Conservation (phyloP, 2,113 vertebrate genomes). For the Chaetura pelagica region DNA sequence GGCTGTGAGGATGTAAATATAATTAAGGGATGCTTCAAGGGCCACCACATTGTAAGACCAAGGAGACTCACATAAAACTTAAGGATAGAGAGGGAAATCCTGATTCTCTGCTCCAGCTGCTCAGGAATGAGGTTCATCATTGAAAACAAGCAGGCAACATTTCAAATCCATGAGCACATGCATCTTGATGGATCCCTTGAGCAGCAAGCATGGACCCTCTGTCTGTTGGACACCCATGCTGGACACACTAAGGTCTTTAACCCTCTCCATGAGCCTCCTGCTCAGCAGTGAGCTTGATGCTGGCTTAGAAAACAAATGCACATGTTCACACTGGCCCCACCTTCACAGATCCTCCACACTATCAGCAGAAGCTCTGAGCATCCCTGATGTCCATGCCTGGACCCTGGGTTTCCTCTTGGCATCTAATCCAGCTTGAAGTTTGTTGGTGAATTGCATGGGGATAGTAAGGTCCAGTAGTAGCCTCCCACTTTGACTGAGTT, state of each 20-base stretch:
- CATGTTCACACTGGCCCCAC: fast-evolving
- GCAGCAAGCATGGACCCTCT: not conserved
- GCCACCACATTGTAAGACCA: not conserved
- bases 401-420: not conserved
- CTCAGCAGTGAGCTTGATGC: not conserved
- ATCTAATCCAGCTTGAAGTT: not conserved
- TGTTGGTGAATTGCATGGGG: not conserved
- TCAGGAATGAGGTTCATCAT: not conserved
- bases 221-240: not conserved
- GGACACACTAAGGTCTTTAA: too few relatives aligned
- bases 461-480: not conserved
- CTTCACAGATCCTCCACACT: not conserved
- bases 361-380: not conserved
- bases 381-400: not conserved
- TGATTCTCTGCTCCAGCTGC: not conserved
- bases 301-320: not conserved
- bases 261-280: not conserved
- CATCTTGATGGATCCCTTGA: not conserved
- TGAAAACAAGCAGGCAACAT: not conserved
- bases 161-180: not conserved
- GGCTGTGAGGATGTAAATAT: not conserved
- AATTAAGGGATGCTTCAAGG: not conserved
- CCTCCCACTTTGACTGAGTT: not conserved
- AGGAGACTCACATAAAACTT: not conserved
- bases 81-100: not conserved